Base-by-base conservation (phyloP, 2,888 invertebrate species). In the Thymelicus lineola region DNA sequence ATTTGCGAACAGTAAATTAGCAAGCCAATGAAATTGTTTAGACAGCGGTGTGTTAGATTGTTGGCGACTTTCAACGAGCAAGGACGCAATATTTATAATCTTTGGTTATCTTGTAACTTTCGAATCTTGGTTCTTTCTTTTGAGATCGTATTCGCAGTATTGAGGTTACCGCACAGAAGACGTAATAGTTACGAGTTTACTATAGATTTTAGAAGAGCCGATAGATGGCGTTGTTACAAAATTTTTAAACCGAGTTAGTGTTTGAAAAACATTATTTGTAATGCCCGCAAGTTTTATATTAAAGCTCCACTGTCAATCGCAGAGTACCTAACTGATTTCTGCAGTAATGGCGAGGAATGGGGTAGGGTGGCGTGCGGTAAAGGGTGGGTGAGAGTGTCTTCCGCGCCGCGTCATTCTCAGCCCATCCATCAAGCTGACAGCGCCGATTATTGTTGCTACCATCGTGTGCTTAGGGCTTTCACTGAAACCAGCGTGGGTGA, bases 391-490 rank as follows among this genome's bases (percentile, higher is more conserved):
- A 78, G 80, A 50, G 42, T 42, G 79, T 81, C 76, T 77, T 81
- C 83, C 78, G 76, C 77, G 88, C 88, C 77, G 76, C 84, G 89
- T 93, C 91, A 93, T 85, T 80, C 79, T 75, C 73, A 73, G 75
- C 75, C 78, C 85, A 91, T 93, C 90, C 81, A 92, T 93, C 93
- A 92, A 77, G 71, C 82, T 86, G 91, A 87, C 91, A 87, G 82
- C 85, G 72, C 74, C 84, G 86, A 88, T 88, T 90, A 88, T 88
- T 87, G 84, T 81, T 75, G 80, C 81, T 78, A 80, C 81, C 81
- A 79, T 70, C 79, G 81, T 77, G 79, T 84, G 81, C 80, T 80
- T 79, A 75, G 78, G 80, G 80, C 82, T 86, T 85, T 84, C 82
- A 84, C 76, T 70, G 73, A 82, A 82, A 84, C 78, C 78, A 75